Percentiles rank a stretch among this genome's conserved stretches.
phyloP scores from a whole-genome alignment of 2,797 vertebrate genomes.

The Pelobates cultripes region DNA sequence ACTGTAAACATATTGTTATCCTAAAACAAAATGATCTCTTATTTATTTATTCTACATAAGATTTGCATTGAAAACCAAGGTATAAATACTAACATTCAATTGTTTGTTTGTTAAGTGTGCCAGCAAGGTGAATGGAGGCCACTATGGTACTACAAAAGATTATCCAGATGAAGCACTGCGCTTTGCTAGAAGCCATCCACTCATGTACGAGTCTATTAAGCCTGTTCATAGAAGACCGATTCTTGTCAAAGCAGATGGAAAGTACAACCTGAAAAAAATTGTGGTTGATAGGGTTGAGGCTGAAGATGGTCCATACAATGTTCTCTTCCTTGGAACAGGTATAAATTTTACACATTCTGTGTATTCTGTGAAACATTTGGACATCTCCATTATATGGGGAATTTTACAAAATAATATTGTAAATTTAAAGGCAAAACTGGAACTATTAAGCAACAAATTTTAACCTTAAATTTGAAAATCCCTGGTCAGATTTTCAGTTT shows the following conservation, averaged over 20 bases:
- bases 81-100: neutral
- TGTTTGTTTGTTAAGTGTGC: conserved; percentile 80
- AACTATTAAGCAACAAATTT: too few species aligned
- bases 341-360: conserved; percentile 28
- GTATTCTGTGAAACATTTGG: too few species aligned
- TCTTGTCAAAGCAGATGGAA: conserved; percentile 87
- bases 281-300: conserved; percentile 94
- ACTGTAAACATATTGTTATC: too few species aligned
- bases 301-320: conserved; percentile 95
- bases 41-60: too few species aligned
- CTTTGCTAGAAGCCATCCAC: conserved; percentile 88
- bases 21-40: too few species aligned
- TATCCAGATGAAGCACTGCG: conserved; percentile 93
- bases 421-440: too few species aligned
- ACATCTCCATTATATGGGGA: too few species aligned
- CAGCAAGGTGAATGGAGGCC: conserved; percentile 90
- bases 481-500: too few species aligned
- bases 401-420: too few species aligned
- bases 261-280: conserved; percentile 88
- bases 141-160: conserved; percentile 88
- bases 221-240: conserved; percentile 87
- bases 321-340: conserved; percentile 97
- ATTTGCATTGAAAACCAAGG: too few species aligned
- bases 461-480: too few species aligned
- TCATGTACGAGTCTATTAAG: conserved; percentile 88